Evolutionary conservation across 2,113 vertebrate genomes (phyloP).

Genomic region (Sebastes fasciatus): DNA sequence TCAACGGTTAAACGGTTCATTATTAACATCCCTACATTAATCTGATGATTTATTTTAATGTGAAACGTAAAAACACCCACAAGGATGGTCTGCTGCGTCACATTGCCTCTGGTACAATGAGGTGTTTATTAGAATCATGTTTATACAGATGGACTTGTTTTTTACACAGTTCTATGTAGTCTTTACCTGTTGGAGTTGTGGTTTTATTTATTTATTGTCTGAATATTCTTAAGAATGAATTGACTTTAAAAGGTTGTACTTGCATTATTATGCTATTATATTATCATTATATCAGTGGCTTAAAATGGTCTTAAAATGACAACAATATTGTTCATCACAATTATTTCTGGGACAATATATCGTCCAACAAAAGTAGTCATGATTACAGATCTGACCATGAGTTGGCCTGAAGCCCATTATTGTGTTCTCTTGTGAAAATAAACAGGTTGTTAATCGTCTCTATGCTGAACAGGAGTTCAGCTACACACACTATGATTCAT

Average conservation of each 20-base stretch:
- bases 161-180: background rate
- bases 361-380: background rate
- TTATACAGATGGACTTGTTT: no score
- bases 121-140: background rate
- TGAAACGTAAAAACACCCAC: background rate
- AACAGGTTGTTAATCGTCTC: background rate
- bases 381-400: background rate
- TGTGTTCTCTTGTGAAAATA: background rate
- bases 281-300: no score
- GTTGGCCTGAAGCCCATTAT: background rate
- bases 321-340: no score
- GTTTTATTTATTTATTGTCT: background rate
- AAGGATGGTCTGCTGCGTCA: background rate
- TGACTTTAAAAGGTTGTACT: no score
- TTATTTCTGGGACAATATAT: background rate
- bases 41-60: no score
- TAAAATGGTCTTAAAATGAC: no score
- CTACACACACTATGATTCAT: conserved; percentile 14
- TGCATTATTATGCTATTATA: no score
- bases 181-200: background rate
- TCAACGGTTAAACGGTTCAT: no score
- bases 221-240: no score
- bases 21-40: no score
- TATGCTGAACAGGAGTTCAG: background rate
- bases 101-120: background rate